A percentile compares a stretch with the other conserved stretches of the same genome.
These are phyloP conservation scores for Drosophila mayaguana DNA, from an alignment of 2,888 invertebrate genomes.

Conservation along the genomic window DNA sequence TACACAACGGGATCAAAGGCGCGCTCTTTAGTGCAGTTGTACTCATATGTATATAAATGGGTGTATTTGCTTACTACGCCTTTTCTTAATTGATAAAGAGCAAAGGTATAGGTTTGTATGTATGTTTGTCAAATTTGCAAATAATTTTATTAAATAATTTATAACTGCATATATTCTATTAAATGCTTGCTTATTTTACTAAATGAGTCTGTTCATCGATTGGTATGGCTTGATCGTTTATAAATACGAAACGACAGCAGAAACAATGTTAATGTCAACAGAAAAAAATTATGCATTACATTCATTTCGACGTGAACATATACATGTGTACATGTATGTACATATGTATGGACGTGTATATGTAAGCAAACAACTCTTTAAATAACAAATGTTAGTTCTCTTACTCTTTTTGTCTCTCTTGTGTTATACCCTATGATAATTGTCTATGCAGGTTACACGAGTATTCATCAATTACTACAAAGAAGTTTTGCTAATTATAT, in stretches of 20 bases:
- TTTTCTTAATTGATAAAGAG: background rate
- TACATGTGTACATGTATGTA: background rate
- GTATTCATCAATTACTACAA: too few relatives aligned
- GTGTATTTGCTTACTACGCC: background rate
- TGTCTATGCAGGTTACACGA: background rate
- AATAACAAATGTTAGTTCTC: background rate
- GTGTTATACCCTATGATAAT: background rate
- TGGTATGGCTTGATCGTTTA: background rate
- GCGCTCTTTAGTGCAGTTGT: background rate
- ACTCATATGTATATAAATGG: background rate
- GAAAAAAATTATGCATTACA: background rate
- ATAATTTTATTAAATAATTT: background rate
- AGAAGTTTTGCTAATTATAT: background rate
- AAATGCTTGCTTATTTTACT: background rate
- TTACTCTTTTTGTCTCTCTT: background rate
- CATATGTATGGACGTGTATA: background rate
- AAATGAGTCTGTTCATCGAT: background rate
- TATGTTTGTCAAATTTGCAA: background rate
- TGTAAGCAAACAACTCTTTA: background rate
- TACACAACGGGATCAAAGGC: conserved; percentile 1
- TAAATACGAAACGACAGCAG: background rate
- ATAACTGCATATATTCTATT: background rate
- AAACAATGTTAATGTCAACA: background rate
- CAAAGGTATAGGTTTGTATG: too few relatives aligned
- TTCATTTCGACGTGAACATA: background rate